Evolutionary conservation across 2,888 invertebrate species (phyloP).

Genomic region (Chrysolina americana): DNA sequence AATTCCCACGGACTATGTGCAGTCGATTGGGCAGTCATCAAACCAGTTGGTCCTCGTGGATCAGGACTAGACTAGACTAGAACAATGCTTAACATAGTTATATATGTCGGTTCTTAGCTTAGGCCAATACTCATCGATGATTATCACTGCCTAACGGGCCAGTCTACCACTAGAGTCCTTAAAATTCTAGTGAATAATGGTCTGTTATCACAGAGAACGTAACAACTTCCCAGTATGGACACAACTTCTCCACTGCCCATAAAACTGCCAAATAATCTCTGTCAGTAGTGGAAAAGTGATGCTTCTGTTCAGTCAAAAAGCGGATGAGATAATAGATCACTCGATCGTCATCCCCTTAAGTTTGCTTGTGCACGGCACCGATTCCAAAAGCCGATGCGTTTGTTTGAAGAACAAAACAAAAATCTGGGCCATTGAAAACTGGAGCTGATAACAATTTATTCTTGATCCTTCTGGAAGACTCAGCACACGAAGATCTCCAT

Average conservation of each 20-base stretch:
- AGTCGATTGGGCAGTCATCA: no score
- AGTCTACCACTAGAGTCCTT: conserved; percentile 38
- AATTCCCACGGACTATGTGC: no score
- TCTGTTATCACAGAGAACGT: conserved; percentile 45
- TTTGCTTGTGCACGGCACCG: not conserved
- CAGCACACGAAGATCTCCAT: conserved; percentile 28
- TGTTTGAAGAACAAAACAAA: conserved; percentile 25
- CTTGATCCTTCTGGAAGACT: conserved; percentile 31
- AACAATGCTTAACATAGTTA: no score
- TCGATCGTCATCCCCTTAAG: not conserved
- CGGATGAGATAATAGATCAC: not conserved
- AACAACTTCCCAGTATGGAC: conserved; percentile 41
- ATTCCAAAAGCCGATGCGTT: not conserved
- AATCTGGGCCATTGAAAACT: conserved; percentile 23
- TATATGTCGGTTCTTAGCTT: conserved; percentile 31
- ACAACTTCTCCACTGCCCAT: conserved; percentile 41
- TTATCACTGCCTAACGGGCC: conserved; percentile 39
- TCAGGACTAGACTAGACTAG: no score
- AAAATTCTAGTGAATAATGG: conserved; percentile 42
- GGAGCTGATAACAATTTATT: conserved; percentile 35
- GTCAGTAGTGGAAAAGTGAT: conserved; percentile 9
- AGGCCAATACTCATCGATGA: conserved; percentile 35
- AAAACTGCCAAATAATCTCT: conserved; percentile 39
- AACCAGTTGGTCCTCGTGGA: no score
- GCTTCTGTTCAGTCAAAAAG: conserved; percentile 13